A percentile compares a stretch with the other conserved stretches of the same genome.
phyloP scores from a whole-genome alignment of 2,888 invertebrate species.

The Melolontha melolontha region DNA sequence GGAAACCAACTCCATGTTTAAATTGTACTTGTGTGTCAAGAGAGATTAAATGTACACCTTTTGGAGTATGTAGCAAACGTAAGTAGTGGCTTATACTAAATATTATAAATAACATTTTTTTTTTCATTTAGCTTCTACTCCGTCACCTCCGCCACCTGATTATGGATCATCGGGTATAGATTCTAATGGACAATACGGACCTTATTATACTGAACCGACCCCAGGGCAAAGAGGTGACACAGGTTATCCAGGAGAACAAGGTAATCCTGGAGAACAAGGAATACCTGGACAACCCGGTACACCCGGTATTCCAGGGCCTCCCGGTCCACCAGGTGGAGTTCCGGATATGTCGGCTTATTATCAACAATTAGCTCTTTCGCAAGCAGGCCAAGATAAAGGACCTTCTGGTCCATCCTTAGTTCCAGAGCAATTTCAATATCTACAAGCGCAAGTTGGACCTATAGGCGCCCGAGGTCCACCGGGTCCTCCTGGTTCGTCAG shows the following conservation, averaged over 20 bases:
- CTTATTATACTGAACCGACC: slow-evolving; percentile 49
- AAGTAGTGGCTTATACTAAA: neutral
- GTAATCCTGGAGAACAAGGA: slow-evolving; percentile 72
- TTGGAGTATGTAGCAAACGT: slow-evolving; percentile 65
- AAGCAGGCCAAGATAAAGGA: slow-evolving; percentile 82
- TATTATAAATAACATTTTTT: neutral
- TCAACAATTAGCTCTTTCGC: slow-evolving; percentile 78
- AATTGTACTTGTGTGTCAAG: slow-evolving; percentile 78
- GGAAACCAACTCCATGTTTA: slow-evolving; percentile 78
- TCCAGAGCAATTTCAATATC: slow-evolving; percentile 76
- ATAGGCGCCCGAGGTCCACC: slow-evolving; percentile 84
- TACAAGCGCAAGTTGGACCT: slow-evolving; percentile 84
- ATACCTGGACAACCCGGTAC: slow-evolving; percentile 72
- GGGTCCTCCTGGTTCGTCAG: slow-evolving; percentile 73
- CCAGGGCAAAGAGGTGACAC: slow-evolving; percentile 67
- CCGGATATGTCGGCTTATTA: slow-evolving; percentile 83
- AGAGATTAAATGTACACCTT: slow-evolving; percentile 69
- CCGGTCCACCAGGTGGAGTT: slow-evolving; percentile 72
- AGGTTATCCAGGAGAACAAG: slow-evolving; percentile 70
- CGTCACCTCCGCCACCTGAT: slow-evolving; percentile 50
- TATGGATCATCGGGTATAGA: slow-evolving; percentile 45
- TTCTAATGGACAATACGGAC: slow-evolving; percentile 6
- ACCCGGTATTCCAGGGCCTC: slow-evolving; percentile 77
- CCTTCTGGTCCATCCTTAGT: slow-evolving; percentile 70
- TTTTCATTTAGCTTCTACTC: slow-evolving; percentile 33